A percentile compares a stretch with the other conserved stretches of the same genome.
Evolutionary conservation across 2,113 vertebrate species (phyloP).

Genomic region (Ondatra zibethicus): DNA sequence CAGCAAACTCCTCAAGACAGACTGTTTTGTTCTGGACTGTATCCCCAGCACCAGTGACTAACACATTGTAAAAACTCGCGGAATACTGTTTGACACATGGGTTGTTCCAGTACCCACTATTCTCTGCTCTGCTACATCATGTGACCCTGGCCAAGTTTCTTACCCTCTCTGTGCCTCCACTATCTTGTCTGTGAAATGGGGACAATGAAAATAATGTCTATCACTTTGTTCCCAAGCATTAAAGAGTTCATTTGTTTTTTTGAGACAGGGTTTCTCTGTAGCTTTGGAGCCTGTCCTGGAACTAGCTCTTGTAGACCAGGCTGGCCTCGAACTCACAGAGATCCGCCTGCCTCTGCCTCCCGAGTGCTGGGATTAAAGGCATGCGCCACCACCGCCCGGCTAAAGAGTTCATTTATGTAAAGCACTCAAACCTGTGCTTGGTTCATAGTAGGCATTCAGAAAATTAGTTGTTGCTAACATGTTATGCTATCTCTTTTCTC

Average conservation of each 20-base stretch:
- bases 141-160: neutral
- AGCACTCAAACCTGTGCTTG: neutral
- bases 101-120: neutral
- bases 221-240: neutral
- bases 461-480: neutral
- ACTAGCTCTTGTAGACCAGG: too few species aligned
- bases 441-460: neutral
- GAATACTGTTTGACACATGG: neutral
- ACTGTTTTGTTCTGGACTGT: neutral
- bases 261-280: too few species aligned
- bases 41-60: neutral
- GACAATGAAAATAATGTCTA: neutral
- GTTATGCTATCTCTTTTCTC: neutral
- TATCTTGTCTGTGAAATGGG: conserved; percentile 32
- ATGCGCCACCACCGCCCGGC: too few species aligned
- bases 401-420: conserved; percentile 34
- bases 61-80: neutral
- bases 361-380: too few species aligned
- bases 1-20: neutral
- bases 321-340: too few species aligned
- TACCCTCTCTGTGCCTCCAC: neutral
- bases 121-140: neutral
- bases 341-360: too few species aligned
- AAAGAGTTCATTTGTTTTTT: conserved; percentile 50
- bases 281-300: too few species aligned